These are phyloP conservation scores for Chelmon rostratus DNA, from an alignment of 2,797 vertebrate genomes.

Conservation along the genomic window DNA sequence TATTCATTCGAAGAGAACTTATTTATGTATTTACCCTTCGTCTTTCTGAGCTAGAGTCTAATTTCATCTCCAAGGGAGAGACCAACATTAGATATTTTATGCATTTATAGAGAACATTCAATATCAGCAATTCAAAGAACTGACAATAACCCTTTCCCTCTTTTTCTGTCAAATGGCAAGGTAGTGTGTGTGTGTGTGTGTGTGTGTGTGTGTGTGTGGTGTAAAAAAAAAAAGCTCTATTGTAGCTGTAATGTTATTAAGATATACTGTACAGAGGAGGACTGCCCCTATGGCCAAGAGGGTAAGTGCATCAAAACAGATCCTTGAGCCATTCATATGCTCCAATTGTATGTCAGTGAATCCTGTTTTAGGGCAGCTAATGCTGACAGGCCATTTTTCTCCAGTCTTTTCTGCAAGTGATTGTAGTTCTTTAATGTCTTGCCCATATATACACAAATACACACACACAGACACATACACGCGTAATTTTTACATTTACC, in stretches of 20 bases:
- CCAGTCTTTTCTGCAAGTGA: constrained; percentile 3
- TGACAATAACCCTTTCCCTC: constrained; percentile 31
- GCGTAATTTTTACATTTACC: constrained; percentile 77
- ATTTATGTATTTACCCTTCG: constrained; percentile 58
- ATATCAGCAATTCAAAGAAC: constrained; percentile 58
- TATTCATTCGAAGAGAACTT: constrained; percentile 56
- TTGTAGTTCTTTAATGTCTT: constrained; percentile 8
- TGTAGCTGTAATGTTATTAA: constrained; percentile 39
- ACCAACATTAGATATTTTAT: constrained; percentile 51
- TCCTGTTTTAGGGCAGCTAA: constrained; percentile 22
- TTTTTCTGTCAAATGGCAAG: constrained; percentile 30
- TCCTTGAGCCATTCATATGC: constrained; percentile 27
- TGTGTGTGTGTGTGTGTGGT: no score
- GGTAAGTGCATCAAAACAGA: constrained; percentile 39
- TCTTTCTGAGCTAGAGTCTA: constrained; percentile 42
- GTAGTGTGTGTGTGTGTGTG: constrained; percentile 5
- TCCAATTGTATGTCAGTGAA: constrained; percentile 7
- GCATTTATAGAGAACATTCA: constrained; percentile 54
- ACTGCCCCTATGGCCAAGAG: constrained; percentile 22
- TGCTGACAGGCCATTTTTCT: constrained; percentile 13
- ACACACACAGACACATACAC: neutral
- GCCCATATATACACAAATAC: neutral
- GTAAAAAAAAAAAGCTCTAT: constrained; percentile 1
- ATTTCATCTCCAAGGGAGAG: constrained; percentile 51
- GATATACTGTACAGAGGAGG: constrained; percentile 26